Evolutionary conservation across 2,797 vertebrate genomes (phyloP), one percentile per base, ranked within the genome.

Genomic region (Benthosema pterotum): DNA sequence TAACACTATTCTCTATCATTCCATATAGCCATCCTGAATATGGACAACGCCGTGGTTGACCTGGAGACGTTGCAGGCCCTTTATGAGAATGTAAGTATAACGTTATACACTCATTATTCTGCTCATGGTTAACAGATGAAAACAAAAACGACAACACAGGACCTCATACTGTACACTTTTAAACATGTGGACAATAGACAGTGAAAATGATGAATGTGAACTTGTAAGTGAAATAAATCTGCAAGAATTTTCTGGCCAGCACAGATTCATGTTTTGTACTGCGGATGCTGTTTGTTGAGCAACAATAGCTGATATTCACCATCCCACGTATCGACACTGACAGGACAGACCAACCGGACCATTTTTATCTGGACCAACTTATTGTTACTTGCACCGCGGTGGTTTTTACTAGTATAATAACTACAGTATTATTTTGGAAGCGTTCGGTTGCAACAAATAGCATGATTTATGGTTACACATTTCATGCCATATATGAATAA

Each of bases 1-100:
- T 74, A 79, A 3, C 47, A 7, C 48, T 65, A 68, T 57, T 79
- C n/a, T 64, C 57, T 58, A 42, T 81, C 63, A 63, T 19, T 61
- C 18, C 65, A 69, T 86, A 25, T 32, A 99, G 97, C 97, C 80
- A 92, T 99, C 85, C 92, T 99, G 90, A 97, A 97, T 87, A 94
- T 99, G 94, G 96, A 99, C 92, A 96, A 96, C 83, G 85, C 94
- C 9, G 93, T 98, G 50, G 97, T 99, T 82, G 97, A 99, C 81
- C 87, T 98, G 89, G 97, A 99, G 91, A 99, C 96, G 0, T 94
- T 99, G 70, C 97, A 99, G 86, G 96, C 96, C 42, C 92, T 99
- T 32, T 98, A 97, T 90, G 96, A 99, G 86, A 99, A 98, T 74
- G 97, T 98, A 90, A 98, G 97, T 97, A 79, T 42, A 46, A 38